Base-by-base conservation (phyloP, 2,113 vertebrate species). In the Ranitomeya variabilis region DNA sequence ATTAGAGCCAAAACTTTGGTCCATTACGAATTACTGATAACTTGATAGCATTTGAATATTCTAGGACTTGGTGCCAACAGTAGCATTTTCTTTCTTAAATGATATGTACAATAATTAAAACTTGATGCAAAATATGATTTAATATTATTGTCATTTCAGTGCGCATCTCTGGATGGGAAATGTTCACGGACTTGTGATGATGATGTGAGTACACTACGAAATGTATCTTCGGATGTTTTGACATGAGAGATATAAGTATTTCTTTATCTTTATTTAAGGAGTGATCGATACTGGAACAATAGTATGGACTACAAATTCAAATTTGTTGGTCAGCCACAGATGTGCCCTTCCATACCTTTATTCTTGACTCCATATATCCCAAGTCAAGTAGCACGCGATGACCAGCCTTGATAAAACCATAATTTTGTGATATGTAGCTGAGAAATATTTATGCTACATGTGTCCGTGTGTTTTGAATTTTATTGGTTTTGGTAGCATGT, bases 131-230 rank as follows among this genome's bases (percentile, higher is more conserved):
- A 79, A 21, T 73, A 31, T 12, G 90, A 0, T 9, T 15, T 7
- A 5, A 4, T 15, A 4, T 60, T 87, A 84, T 62, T 73, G 3
- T 90, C 71, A 26, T 26, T 2, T 66, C 91, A 99, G 98, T 99
- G 98, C 90, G 96, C 98, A 4, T 96, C 98, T 14, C 94, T 99
- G 0, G 97, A 99, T 90, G 97, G 98, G 23, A 97, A 95, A 86
- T 99, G 98, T 92, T 96, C 97, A 86, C 98, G 98, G 92, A 99
- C 97, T 93, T 99, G 98, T 79, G 98, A 99, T 52, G 96, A 99
- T 57, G 97, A 99, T 93, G 98, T 99, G 90, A 92, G 95, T 93
- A 59, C 79, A 8, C 5, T 83, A 12, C 19, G 18, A 19, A 37
- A 60, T 59, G 7, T 51, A 54, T 67, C 12, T 23, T 21, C 12